phyloP scores from a whole-genome alignment of 53 echinoderm and acorn worm genomes.

The Pentamera pediparva region DNA sequence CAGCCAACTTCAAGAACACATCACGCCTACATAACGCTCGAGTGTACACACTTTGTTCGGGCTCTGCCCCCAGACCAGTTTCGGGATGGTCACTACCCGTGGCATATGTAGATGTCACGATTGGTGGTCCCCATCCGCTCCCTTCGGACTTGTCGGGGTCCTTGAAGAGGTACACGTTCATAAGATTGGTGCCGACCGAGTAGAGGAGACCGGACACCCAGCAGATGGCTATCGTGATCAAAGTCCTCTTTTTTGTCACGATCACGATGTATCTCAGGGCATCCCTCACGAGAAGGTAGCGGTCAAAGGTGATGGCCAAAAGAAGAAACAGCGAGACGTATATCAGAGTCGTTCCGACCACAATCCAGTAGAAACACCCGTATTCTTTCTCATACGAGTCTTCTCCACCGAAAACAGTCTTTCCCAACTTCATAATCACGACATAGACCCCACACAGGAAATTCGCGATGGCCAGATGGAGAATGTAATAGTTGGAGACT shows the following conservation, averaged over 20 bases:
- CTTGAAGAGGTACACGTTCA: background rate
- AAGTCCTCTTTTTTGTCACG: background rate
- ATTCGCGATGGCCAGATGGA: background rate
- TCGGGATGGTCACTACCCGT: too few species aligned
- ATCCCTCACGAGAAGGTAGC: constrained; percentile 20
- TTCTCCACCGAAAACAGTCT: background rate
- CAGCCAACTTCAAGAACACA: background rate
- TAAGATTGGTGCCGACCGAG: background rate
- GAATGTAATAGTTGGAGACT: constrained; percentile 9
- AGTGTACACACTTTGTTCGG: too few species aligned
- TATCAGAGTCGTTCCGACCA: background rate
- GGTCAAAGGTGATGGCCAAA: background rate
- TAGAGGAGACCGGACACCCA: background rate
- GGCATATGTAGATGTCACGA: too few species aligned
- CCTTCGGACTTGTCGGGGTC: too few species aligned
- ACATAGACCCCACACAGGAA: background rate
- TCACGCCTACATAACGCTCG: background rate
- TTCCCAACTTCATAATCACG: constrained; percentile 1
- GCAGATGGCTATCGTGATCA: background rate
- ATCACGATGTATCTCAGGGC: constrained; percentile 1
- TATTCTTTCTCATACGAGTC: background rate
- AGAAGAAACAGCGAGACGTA: background rate
- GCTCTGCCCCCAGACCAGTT: too few species aligned
- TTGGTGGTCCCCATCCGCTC: too few species aligned
- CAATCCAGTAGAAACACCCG: background rate